A percentile compares a stretch with the other conserved stretches of the same genome.
Evolutionary conservation across 2,113 vertebrate genomes (phyloP).

Genomic region (Prionailurus bengalensis): DNA sequence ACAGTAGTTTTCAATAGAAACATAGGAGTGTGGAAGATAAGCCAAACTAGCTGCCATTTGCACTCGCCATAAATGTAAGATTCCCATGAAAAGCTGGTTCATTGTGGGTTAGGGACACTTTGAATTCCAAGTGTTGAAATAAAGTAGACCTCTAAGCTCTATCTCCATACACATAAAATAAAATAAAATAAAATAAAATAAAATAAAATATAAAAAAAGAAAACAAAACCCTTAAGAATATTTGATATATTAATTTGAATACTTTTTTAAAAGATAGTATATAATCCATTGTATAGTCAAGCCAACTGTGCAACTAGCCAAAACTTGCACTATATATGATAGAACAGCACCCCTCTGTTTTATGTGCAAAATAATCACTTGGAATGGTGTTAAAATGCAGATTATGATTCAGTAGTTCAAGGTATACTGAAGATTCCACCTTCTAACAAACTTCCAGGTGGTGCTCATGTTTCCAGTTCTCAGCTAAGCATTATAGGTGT

Average conservation of each 20-base stretch:
- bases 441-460: neutral
- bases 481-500: neutral
- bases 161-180: neutral
- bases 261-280: neutral
- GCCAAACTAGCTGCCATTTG: neutral
- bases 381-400: neutral
- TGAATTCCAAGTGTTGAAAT: neutral
- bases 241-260: neutral
- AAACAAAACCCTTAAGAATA: neutral
- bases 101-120: neutral
- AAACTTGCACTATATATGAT: accelerated
- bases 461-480: neutral
- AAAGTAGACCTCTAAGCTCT: neutral
- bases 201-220: neutral
- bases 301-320: too few relatives aligned
- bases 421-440: neutral
- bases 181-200: too few relatives aligned
- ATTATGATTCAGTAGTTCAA: neutral
- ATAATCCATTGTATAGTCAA: neutral
- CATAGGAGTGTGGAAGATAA: neutral
- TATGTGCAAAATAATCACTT: neutral
- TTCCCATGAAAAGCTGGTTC: neutral
- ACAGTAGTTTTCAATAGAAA: neutral
- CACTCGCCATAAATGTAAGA: neutral
- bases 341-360: neutral